Evolutionary conservation across 2,888 invertebrate genomes (phyloP).

Genomic region (Gymnosoma rotundatum): DNA sequence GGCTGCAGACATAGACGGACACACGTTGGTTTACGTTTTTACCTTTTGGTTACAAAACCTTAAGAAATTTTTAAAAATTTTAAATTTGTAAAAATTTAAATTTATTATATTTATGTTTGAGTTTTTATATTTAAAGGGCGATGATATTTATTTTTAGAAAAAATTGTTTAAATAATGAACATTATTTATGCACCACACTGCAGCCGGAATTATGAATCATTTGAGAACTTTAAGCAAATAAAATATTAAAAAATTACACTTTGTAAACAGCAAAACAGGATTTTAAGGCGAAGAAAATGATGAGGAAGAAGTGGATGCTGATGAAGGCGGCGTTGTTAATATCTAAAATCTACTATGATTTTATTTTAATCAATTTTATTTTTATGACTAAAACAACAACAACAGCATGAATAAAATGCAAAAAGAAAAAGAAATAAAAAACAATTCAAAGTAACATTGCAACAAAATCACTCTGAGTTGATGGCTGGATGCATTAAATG

Average conservation of each 20-base stretch:
- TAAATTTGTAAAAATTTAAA: too few relatives aligned
- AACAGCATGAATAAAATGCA: background rate
- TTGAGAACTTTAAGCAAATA: slow-evolving; percentile 5
- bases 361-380: slow-evolving; percentile 58
- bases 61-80: too few relatives aligned
- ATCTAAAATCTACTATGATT: slow-evolving; percentile 53
- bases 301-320: background rate
- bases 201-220: slow-evolving; percentile 33
- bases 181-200: too few relatives aligned
- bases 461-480: background rate
- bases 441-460: slow-evolving; percentile 8
- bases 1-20: too few relatives aligned
- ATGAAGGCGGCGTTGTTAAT: background rate
- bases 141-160: too few relatives aligned
- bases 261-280: too few relatives aligned
- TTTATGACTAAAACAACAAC: slow-evolving; percentile 34
- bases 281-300: too few relatives aligned
- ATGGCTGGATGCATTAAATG: slow-evolving; percentile 11
- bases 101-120: too few relatives aligned
- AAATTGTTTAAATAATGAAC: too few relatives aligned
- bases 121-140: too few relatives aligned
- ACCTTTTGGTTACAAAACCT: too few relatives aligned
- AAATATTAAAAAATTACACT: background rate
- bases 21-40: too few relatives aligned
- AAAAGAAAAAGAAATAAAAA: background rate